Conservation (phyloP, 2,113 vertebrate genomes). For the Rousettus leschenaultii region DNA sequence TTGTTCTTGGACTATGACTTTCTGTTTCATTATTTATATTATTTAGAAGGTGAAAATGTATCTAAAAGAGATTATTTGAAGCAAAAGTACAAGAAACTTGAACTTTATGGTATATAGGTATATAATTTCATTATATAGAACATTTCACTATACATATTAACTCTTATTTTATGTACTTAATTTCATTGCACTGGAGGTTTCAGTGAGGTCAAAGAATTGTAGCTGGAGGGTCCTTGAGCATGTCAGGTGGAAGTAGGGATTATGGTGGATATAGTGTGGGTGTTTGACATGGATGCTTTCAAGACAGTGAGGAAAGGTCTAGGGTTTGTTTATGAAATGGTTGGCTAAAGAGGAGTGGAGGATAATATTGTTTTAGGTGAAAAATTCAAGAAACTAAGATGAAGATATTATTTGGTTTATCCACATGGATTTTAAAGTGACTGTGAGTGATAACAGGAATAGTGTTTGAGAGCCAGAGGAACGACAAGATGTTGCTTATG, state of each 20-base stretch:
- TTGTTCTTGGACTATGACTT: background rate
- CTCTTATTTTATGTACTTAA: background rate
- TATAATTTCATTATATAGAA: background rate
- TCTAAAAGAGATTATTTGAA: conserved; percentile 14
- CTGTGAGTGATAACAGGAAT: background rate
- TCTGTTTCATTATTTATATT: background rate
- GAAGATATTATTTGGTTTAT: background rate
- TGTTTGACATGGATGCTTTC: background rate
- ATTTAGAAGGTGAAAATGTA: background rate
- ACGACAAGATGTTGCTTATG: background rate
- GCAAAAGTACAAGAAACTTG: background rate
- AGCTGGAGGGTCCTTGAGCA: background rate
- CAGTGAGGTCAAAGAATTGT: background rate
- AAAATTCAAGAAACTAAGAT: background rate
- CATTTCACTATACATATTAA: background rate
- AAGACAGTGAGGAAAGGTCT: background rate
- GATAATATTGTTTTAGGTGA: background rate
- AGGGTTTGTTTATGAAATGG: background rate
- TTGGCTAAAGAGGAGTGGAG: background rate
- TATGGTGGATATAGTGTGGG: background rate
- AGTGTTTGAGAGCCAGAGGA: background rate
- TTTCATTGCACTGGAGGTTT: background rate
- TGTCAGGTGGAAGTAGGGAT: background rate
- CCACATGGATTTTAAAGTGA: background rate
- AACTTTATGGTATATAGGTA: background rate